Evolutionary conservation across 2,797 vertebrate species (phyloP), one percentile per base, ranked within the genome.

Genomic region (Euphonia xanthogaster): DNA sequence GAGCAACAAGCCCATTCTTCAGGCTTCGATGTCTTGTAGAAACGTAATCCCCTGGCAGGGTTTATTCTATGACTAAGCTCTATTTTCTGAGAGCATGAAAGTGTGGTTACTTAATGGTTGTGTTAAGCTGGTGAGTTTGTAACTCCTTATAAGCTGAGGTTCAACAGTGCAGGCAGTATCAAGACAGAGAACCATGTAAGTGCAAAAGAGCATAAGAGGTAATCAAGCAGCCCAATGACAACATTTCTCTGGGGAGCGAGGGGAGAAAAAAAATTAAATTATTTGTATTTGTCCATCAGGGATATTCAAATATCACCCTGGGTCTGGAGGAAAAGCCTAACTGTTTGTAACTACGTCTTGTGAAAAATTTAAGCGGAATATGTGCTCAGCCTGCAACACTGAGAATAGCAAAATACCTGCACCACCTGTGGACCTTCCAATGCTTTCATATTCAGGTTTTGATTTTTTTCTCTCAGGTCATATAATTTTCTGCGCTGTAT

Each of bases 391-490:
- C 25, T 31, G 16, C 16, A 58, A 30, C 25, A 50, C 27, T 30
- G 25, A 39, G 28, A 73, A 40, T 5, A 80, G 17, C 5, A 80
- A 86, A 93, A 67, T 53, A 39, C 14, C 30, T 94, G 24, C 20
- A 42, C 44, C 31, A 37, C 17, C 30, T 42, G 9, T 63, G 25
- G 40, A 51, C 13, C 4, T 76, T 74, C 3, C 0, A 0, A 28
- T 27, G 7, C 30, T 83, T 73, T 77, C 21, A 16, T 42, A n/a
- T 35, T 77, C 30, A 42, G 27, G 18, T 71, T 87, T 51, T 80
- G 22, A 44, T 45, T 50, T 86, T 67, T 61, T 12, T 35, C 31
- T 65, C 13, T 19, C 5, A 24, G 27, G 20, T 71, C 18, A 7
- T 60, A 9, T 39, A 0, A n/a, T 77, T 86, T 87, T 71, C 37